Evolutionary conservation across 2,797 vertebrate genomes (phyloP).

Genomic region (Furcifer pardalis): DNA sequence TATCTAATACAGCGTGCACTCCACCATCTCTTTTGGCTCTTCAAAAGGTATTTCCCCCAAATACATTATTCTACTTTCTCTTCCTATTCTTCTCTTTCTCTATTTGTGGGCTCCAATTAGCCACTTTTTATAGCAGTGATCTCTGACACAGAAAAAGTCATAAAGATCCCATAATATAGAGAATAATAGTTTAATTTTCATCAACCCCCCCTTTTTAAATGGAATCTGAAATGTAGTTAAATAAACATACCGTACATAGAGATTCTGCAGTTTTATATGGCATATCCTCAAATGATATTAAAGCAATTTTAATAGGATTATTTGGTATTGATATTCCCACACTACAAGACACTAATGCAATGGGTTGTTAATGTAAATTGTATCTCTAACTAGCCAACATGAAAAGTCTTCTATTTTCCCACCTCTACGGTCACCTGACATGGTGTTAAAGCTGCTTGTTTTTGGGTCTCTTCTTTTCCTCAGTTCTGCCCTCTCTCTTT

Average conservation of each 20-base stretch:
- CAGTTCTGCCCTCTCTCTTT: no score
- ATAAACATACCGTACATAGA: background rate
- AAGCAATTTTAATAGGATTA: background rate
- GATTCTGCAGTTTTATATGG: background rate
- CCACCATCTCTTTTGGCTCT: slow-evolving; percentile 28
- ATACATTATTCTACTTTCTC: background rate
- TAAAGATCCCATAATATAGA: accelerated
- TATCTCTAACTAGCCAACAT: no score
- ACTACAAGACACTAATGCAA: no score
- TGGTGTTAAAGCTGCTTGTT: no score
- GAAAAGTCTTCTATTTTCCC: no score
- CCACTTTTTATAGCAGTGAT: background rate
- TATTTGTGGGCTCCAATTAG: slow-evolving; percentile 10
- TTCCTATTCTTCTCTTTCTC: background rate
- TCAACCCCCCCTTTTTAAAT: background rate
- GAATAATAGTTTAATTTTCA: background rate
- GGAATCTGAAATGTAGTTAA: background rate
- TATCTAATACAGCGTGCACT: slow-evolving; percentile 48
- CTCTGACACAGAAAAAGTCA: background rate
- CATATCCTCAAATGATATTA: no score
- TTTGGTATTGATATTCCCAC: background rate
- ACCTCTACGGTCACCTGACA: no score
- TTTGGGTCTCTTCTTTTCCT: no score
- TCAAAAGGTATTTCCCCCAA: slow-evolving; percentile 22
- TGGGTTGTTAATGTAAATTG: no score